Evolutionary conservation across 2,797 vertebrate genomes (phyloP).

Genomic region (Pseudomugil tenellus): DNA sequence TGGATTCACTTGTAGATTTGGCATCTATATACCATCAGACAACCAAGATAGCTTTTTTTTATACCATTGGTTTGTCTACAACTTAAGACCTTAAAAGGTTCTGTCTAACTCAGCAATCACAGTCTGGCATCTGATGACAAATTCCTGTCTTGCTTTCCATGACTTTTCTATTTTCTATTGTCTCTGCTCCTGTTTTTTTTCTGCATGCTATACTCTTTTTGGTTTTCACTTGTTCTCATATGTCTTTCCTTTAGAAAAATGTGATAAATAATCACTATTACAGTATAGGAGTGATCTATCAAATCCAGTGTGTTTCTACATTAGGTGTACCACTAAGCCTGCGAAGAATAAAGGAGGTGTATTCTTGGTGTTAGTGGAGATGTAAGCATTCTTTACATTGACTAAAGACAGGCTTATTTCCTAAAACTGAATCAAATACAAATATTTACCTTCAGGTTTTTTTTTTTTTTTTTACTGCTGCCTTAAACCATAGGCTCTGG

Average conservation of each 20-base stretch:
- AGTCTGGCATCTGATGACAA: conserved; percentile 64
- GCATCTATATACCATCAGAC: conserved; percentile 53
- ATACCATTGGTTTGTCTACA: conserved; percentile 27
- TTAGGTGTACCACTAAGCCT: conserved; percentile 25
- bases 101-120: conserved; percentile 54
- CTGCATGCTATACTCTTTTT: neutral
- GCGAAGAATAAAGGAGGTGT: conserved; percentile 38
- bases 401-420: conserved; percentile 27
- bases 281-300: conserved; percentile 18
- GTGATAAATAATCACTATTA: conserved; percentile 44
- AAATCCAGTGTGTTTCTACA: conserved; percentile 18
- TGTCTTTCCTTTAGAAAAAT: conserved; percentile 11
- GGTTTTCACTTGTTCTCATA: neutral
- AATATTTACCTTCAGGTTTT: conserved; percentile 1
- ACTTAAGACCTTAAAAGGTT: conserved; percentile 36
- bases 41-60: conserved; percentile 1
- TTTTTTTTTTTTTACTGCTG: neutral
- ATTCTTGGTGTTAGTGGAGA: conserved; percentile 32
- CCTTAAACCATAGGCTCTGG: no score
- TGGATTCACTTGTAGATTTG: conserved; percentile 41
- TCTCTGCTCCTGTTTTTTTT: conserved; percentile 28
- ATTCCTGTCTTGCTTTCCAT: conserved; percentile 60
- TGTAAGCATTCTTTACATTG: conserved; percentile 60
- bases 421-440: neutral
- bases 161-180: conserved; percentile 24